These are phyloP conservation scores for Ctenochaetus hawaiiensis DNA, from an alignment of 2,797 vertebrate species.

Conservation along the genomic window DNA sequence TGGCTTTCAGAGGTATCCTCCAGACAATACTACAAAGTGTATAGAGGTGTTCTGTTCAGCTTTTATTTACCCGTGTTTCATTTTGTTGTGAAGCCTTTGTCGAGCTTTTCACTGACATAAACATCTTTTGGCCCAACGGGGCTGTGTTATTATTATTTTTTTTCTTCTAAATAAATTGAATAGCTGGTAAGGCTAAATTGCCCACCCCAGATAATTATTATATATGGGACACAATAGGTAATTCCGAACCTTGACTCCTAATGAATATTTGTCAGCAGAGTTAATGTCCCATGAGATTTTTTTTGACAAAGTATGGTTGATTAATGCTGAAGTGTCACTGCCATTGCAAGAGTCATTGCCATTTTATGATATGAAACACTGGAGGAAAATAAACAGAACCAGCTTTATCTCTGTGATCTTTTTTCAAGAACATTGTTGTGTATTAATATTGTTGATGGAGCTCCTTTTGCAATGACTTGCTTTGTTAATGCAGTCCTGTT, in stretches of 20 bases:
- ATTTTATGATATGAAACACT: constrained; percentile 22
- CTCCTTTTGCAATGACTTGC: constrained; percentile 14
- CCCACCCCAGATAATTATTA: constrained; percentile 54
- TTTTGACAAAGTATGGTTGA: constrained; percentile 57
- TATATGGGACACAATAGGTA: constrained; percentile 45
- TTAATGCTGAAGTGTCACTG: constrained; percentile 45
- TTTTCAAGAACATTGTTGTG: constrained; percentile 17
- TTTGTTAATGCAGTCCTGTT: constrained; percentile 21
- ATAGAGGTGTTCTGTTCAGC: constrained; percentile 49
- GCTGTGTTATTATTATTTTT: constrained; percentile 34
- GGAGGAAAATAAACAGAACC: constrained; percentile 3
- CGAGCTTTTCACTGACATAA: constrained; percentile 61
- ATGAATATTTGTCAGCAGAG: constrained; percentile 69
- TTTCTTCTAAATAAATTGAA: constrained; percentile 47
- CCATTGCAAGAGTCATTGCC: constrained; percentile 19
- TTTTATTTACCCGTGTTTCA: constrained; percentile 61
- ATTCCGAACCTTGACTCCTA: constrained; percentile 57
- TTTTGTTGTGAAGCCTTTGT: constrained; percentile 61
- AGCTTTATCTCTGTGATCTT: constrained; percentile 20
- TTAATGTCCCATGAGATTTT: constrained; percentile 51
- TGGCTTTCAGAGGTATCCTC: constrained; percentile 56
- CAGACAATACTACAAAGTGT: constrained; percentile 64
- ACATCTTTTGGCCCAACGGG: constrained; percentile 61
- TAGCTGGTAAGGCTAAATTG: constrained; percentile 56
- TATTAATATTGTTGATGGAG: constrained; percentile 28